Evolutionary conservation across 2,888 invertebrate genomes (phyloP).

Genomic region (Bellardia bayeri): DNA sequence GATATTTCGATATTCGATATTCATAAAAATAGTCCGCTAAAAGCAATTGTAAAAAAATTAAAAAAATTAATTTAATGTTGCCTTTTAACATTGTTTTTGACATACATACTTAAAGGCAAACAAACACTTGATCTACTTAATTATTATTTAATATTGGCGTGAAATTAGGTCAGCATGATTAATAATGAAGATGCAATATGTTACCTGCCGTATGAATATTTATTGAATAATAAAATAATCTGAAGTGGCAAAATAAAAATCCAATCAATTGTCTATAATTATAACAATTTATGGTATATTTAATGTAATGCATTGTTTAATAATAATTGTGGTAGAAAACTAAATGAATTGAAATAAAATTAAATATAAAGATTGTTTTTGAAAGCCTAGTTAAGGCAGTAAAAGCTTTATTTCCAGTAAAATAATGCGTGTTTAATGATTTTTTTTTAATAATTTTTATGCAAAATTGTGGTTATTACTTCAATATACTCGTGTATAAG

Average conservation of each 20-base stretch:
- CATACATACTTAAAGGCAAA: background rate
- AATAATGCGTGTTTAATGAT: too few species aligned
- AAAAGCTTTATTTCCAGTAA: too few species aligned
- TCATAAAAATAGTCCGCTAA: too few species aligned
- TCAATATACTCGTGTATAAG: too few species aligned
- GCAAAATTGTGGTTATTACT: too few species aligned
- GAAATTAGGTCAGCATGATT: conserved; percentile 65
- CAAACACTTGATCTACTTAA: conserved; percentile 51
- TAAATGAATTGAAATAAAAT: background rate
- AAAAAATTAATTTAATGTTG: too few species aligned
- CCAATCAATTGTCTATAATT: conserved; percentile 43
- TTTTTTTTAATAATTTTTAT: too few species aligned
- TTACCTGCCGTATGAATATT: conserved; percentile 3
- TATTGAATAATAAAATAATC: conserved; percentile 36
- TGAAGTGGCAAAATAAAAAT: conserved; percentile 44
- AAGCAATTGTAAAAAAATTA: too few species aligned
- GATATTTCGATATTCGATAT: too few species aligned
- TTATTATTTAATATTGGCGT: conserved; percentile 26
- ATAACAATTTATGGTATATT: background rate
- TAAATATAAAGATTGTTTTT: background rate
- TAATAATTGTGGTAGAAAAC: background rate
- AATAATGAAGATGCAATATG: conserved; percentile 53
- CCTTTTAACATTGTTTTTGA: background rate
- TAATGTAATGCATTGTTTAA: conserved; percentile 42
- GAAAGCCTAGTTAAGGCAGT: conserved; percentile 19